Base-by-base conservation (phyloP, 1,140 invertebrate genomes). In the Andricus grossulariae region DNA sequence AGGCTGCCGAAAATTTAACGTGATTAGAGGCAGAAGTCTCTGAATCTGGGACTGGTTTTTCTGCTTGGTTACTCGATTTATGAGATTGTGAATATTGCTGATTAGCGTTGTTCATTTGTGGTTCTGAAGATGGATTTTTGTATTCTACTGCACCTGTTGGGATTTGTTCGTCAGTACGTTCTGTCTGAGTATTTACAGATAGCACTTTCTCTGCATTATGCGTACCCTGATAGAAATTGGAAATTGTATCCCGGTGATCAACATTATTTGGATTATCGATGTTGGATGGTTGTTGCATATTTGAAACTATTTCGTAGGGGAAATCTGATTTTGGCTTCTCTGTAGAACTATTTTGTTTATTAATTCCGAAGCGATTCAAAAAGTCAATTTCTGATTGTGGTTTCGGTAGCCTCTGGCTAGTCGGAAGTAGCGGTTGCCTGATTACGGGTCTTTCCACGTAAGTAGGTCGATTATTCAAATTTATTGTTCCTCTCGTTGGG, bases 21-120 rank as follows among this genome's bases (percentile, higher is more conserved):
- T 87, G 86, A 70, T 90, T 89, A 0, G 90, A 90, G 8, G 88
- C 89, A 18, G 83, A 85, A 11, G 84, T 83, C 12, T 88, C 88
- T 7, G 90, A 89, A 77, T 90, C 90, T 19, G 13, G 4, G 7
- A 73, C 72, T 50, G 74, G 39, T 45, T 86, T 76, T 60, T 84
- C 75, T 50, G 84, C 77, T 54, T 81, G 11, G 8, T 80, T 73
- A 12, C 75, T 11, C 10, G 71, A 51, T 32, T 51, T 66, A 13
- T 83, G 73, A 70, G 25, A 32, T 75, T 74, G 75, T 8, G 57
- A 12, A 5, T 54, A 32, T 55, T 75, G n/a, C 57, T 73, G n/a
- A 16, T 77, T 54, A 2, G 49, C 3, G 60, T 72, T 21, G 57
- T 80, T 80, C 39, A 74, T 71, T 70, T 89, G 85, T 4, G 85